These are phyloP conservation scores for Ciconia maguari DNA, from an alignment of 2,113 vertebrate genomes.

Conservation along the genomic window DNA sequence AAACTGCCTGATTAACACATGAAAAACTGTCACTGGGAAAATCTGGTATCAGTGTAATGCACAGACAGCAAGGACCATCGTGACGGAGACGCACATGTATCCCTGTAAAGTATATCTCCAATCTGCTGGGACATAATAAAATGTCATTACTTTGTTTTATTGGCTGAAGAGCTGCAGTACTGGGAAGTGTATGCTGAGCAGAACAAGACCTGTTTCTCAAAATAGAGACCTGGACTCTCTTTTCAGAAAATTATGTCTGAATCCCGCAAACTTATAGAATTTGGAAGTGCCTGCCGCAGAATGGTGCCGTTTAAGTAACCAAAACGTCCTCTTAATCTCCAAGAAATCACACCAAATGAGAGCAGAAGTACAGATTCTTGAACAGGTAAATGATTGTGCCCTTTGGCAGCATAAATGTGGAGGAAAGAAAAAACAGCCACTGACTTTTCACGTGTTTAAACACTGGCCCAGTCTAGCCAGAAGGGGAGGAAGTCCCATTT, in stretches of 20 bases:
- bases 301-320: neutral
- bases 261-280: neutral
- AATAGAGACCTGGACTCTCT: neutral
- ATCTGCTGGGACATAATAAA: neutral
- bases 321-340: neutral
- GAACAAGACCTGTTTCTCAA: conserved; percentile 1
- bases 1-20: neutral
- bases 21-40: neutral
- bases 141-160: neutral
- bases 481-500: neutral
- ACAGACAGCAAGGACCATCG: neutral
- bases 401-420: neutral
- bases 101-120: neutral
- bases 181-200: neutral
- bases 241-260: neutral
- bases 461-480: neutral
- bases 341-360: neutral
- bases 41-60: neutral
- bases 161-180: neutral
- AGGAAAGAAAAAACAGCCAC: neutral
- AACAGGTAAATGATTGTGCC: neutral
- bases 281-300: neutral
- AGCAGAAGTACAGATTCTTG: neutral
- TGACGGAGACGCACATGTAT: neutral
- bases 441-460: neutral